Percentiles rank a stretch among this genome's conserved stretches.
Conservation (phyloP, 2,113 vertebrate species). For the Egretta garzetta region DNA sequence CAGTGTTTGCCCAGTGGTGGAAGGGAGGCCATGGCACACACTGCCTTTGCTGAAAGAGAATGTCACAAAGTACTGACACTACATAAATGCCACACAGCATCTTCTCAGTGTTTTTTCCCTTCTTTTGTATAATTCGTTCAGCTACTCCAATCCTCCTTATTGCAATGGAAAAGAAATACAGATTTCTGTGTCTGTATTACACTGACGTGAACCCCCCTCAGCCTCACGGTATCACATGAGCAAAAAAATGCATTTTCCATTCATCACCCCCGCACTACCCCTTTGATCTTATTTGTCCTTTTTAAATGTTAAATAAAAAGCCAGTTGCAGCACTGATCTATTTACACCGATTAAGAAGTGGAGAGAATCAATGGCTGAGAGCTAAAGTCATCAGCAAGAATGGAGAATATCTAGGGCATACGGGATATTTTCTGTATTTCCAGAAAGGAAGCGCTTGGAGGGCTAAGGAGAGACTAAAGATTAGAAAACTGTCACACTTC, state of each 20-base stretch:
- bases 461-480: slow-evolving; percentile 45
- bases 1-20: not conserved
- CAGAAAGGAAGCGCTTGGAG: slow-evolving; percentile 30
- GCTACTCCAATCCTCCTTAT: not conserved
- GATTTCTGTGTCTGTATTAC: not conserved
- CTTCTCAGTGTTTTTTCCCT: not conserved
- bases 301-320: not conserved
- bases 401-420: slow-evolving; percentile 72
- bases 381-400: slow-evolving; percentile 32
- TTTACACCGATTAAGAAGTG: slow-evolving; percentile 55
- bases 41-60: not conserved
- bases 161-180: not conserved
- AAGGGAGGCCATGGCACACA: not conserved
- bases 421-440: slow-evolving; percentile 30
- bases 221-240: not conserved
- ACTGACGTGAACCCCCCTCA: not conserved
- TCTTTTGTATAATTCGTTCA: not conserved
- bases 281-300: not conserved
- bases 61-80: not conserved
- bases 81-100: not conserved
- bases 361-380: slow-evolving; percentile 51
- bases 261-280: not conserved
- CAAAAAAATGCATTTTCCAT: not conserved
- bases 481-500: slow-evolving; percentile 59
- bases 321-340: not conserved